Conservation (phyloP, 2,888 invertebrate genomes). For the Cabera pusaria region DNA sequence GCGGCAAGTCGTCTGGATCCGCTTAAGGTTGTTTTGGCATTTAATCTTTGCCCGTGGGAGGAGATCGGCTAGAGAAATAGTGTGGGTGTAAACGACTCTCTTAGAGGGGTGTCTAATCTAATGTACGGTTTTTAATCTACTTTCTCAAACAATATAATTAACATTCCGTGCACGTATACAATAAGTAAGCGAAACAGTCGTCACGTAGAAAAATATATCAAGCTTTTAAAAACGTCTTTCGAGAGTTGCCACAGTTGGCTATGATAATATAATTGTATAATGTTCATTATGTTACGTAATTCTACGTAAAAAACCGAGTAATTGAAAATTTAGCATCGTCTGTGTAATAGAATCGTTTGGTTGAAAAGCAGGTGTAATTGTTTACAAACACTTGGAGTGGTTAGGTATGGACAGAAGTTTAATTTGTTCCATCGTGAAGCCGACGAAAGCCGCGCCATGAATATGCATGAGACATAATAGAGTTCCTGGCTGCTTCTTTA, state of each 20-base stretch:
- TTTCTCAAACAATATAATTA: too few relatives aligned
- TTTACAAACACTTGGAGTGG: conserved; percentile 23
- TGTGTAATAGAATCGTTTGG: conserved; percentile 20
- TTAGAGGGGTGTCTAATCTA: conserved; percentile 38
- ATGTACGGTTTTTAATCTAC: conserved; percentile 39
- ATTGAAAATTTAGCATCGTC: conserved; percentile 1
- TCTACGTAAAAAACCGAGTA: too few relatives aligned
- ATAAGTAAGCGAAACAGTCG: too few relatives aligned
- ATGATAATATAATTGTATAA: too few relatives aligned
- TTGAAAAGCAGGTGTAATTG: conserved; percentile 22
- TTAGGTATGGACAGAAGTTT: conserved; percentile 27
- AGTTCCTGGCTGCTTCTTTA: conserved; percentile 39
- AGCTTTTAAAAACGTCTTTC: too few relatives aligned
- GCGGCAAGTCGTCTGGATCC: conserved; percentile 21
- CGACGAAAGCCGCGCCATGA: conserved; percentile 33
- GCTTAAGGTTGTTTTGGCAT: conserved; percentile 46
- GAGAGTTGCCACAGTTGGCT: too few relatives aligned
- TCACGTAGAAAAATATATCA: too few relatives aligned
- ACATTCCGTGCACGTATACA: too few relatives aligned
- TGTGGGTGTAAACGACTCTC: conserved; percentile 52
- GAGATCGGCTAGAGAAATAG: conserved; percentile 36
- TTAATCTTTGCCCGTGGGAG: conserved; percentile 51
- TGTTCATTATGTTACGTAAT: too few relatives aligned
- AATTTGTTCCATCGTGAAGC: conserved; percentile 36
- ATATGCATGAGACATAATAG: conserved; percentile 43